These are phyloP conservation scores for Zosterops pallidus DNA, from an alignment of 2,113 vertebrate species.

Conservation along the genomic window DNA sequence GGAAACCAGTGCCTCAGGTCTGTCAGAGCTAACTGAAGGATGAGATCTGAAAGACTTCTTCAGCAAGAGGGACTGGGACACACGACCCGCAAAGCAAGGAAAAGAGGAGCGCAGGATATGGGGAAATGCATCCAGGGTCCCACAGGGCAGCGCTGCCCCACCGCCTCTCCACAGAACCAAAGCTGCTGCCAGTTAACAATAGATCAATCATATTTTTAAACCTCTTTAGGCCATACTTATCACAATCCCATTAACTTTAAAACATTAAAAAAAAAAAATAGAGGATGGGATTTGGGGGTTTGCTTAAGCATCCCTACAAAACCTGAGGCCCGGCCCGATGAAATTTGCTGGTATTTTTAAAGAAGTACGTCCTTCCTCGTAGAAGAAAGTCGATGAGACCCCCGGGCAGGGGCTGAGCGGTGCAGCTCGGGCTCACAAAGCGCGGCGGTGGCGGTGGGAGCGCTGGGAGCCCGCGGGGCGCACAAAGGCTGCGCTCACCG, in stretches of 20 bases:
- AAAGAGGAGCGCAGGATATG: neutral
- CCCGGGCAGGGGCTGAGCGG: accelerated
- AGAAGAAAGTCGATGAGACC: accelerated
- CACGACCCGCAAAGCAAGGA: neutral
- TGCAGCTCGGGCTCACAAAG: neutral
- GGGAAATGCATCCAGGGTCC: neutral
- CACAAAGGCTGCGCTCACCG: neutral
- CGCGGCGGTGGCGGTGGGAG: neutral
- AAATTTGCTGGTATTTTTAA: accelerated
- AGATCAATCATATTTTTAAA: neutral
- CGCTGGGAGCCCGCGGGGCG: neutral
- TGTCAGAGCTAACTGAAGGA: neutral
- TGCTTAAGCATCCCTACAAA: neutral
- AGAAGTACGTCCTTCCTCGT: neutral
- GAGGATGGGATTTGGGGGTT: accelerated
- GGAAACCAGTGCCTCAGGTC: neutral
- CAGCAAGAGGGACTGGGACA: neutral
- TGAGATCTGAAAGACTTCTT: neutral
- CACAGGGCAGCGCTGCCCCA: neutral
- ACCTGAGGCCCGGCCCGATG: too few species aligned
- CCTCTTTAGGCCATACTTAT: neutral
- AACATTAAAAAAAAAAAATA: neutral
- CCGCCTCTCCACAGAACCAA: neutral
- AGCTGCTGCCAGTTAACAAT: neutral
- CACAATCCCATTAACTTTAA: neutral